A percentile compares a stretch with the other conserved stretches of the same genome.
These are phyloP conservation scores for Charadrius vociferus DNA, from an alignment of 2,113 vertebrate species.

Conservation along the genomic window DNA sequence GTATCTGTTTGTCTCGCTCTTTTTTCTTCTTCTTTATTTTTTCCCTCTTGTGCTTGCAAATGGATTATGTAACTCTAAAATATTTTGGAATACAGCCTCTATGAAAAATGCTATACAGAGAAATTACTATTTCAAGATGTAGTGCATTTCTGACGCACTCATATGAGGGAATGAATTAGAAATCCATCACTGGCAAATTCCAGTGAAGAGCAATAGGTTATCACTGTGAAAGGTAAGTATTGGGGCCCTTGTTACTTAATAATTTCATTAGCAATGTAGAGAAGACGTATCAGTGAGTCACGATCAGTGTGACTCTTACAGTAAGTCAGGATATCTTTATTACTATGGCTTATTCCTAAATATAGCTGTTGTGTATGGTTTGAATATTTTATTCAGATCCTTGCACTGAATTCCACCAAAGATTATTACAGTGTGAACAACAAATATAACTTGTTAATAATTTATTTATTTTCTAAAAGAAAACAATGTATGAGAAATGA, in stretches of 20 bases:
- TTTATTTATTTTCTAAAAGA: neutral
- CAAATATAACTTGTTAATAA: neutral
- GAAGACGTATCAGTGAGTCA: neutral
- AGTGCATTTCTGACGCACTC: neutral
- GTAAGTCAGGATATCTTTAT: neutral
- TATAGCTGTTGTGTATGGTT: neutral
- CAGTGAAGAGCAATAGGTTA: neutral
- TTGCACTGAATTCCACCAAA: neutral
- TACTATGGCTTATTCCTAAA: neutral
- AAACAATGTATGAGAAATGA: neutral
- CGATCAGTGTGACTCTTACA: neutral
- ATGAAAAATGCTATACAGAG: neutral
- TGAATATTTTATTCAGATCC: neutral
- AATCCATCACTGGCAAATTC: neutral
- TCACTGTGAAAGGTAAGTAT: neutral
- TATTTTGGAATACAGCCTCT: neutral
- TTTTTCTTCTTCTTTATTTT: neutral
- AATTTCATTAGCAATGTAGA: neutral
- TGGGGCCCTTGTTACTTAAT: neutral
- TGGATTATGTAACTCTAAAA: neutral
- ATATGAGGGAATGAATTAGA: neutral
- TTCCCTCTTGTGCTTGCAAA: neutral
- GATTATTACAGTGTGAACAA: neutral
- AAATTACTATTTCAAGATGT: neutral
- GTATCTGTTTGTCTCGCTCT: neutral